Conservation (phyloP, 2,888 invertebrate species). For the Gastrophysa polygoni region DNA sequence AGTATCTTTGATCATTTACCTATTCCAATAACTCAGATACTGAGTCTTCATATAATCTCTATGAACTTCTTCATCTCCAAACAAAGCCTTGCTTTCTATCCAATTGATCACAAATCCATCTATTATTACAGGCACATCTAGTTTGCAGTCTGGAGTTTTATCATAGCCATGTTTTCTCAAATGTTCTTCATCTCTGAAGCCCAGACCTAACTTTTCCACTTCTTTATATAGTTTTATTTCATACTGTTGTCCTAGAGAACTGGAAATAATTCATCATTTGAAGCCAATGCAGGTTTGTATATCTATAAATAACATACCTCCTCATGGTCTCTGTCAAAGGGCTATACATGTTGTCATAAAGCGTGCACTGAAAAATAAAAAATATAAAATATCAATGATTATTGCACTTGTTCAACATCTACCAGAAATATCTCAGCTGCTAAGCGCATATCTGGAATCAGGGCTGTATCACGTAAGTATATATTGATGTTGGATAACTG, state of each 20-base stretch:
- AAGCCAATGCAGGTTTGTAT: background rate
- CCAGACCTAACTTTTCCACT: constrained; percentile 64
- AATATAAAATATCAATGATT: constrained; percentile 6
- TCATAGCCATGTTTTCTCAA: constrained; percentile 85
- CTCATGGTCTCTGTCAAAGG: constrained; percentile 79
- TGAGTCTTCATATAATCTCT: constrained; percentile 82
- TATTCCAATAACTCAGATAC: constrained; percentile 87
- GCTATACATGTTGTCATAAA: constrained; percentile 86
- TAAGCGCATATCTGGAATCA: constrained; percentile 72
- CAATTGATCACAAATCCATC: constrained; percentile 88
- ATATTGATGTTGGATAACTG: constrained; percentile 60
- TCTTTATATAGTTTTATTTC: constrained; percentile 75
- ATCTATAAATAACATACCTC: constrained; percentile 63
- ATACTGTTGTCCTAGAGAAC: constrained; percentile 84
- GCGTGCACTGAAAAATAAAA: constrained; percentile 69
- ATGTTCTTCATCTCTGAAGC: constrained; percentile 78
- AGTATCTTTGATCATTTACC: constrained; percentile 51
- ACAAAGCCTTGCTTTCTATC: constrained; percentile 97
- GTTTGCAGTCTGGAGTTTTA: constrained; percentile 92
- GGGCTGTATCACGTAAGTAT: constrained; percentile 72
- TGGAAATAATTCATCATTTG: constrained; percentile 53
- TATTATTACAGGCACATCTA: constrained; percentile 86
- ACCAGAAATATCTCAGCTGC: constrained; percentile 79
- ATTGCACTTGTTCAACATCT: constrained; percentile 49
- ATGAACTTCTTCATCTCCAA: constrained; percentile 85